Conservation (phyloP, 92 coral and sea anemone genomes). For the Galaxea fascicularis region DNA sequence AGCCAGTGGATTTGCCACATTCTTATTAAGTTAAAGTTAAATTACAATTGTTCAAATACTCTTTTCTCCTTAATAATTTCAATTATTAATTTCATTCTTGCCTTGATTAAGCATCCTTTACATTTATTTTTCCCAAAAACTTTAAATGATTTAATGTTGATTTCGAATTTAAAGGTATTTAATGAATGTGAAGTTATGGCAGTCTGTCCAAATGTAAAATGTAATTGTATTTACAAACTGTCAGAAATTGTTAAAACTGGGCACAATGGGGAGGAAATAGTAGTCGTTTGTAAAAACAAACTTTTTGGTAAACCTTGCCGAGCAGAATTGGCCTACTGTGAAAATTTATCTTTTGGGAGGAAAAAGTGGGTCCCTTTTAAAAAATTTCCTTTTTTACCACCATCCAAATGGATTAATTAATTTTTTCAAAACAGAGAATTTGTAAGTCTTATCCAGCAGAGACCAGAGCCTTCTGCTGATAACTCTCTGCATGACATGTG, state of each 20-base stretch:
- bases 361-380: conserved; percentile 30
- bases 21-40: conserved; percentile 33
- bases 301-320: conserved; percentile 27
- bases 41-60: conserved; percentile 32
- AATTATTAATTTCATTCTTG: conserved; percentile 27
- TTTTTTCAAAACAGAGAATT: conserved; percentile 40
- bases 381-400: conserved; percentile 41
- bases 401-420: conserved; percentile 48
- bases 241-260: conserved; percentile 23
- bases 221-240: conserved; percentile 45
- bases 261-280: conserved; percentile 45
- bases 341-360: conserved; percentile 24
- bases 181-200: conserved; percentile 17
- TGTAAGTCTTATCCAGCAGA: conserved; percentile 9
- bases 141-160: conserved; percentile 19
- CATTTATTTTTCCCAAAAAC: conserved; percentile 52
- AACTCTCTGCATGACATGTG: conserved; percentile 37
- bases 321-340: conserved; percentile 34
- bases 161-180: conserved; percentile 23
- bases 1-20: conserved; percentile 35
- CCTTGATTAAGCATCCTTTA: conserved; percentile 47
- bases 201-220: conserved; percentile 52
- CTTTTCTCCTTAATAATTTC: conserved; percentile 16
- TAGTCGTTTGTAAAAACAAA: conserved; percentile 20
- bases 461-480: conserved; percentile 9